These are phyloP conservation scores for Andrena marginata DNA, from an alignment of 2,888 invertebrate genomes.

Conservation along the genomic window DNA sequence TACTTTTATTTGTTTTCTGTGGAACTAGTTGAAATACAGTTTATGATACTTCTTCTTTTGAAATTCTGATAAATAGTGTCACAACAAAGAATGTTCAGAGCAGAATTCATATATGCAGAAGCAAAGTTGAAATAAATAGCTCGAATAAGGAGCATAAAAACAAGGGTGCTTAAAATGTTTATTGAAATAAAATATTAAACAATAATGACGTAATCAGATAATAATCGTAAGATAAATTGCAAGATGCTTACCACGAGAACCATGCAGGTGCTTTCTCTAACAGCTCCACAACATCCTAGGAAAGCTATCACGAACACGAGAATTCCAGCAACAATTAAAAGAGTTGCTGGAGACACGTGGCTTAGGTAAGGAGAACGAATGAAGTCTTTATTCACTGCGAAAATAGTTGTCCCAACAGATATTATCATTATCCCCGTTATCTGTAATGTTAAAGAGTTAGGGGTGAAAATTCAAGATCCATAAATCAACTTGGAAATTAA, in stretches of 20 bases:
- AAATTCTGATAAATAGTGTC: neutral
- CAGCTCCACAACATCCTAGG: constrained; percentile 92
- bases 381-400: constrained; percentile 87
- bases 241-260: constrained; percentile 87
- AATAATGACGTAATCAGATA: neutral
- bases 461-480: neutral
- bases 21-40: neutral
- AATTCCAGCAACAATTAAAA: constrained; percentile 91
- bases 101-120: too few relatives aligned
- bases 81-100: too few relatives aligned
- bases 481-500: neutral
- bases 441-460: constrained; percentile 83
- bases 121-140: too few relatives aligned
- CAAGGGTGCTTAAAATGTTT: too few relatives aligned
- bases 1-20: constrained; percentile 1
- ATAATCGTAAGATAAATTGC: neutral
- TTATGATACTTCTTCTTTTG: neutral
- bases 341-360: constrained; percentile 91
- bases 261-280: constrained; percentile 91
- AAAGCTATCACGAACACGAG: constrained; percentile 92
- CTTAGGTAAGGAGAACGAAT: constrained; percentile 87
- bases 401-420: constrained; percentile 88
- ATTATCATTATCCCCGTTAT: constrained; percentile 89
- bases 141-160: too few relatives aligned
- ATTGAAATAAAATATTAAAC: too few relatives aligned